These are phyloP conservation scores for Cacoxenus indagator DNA, from an alignment of 2,888 invertebrate genomes.

Conservation along the genomic window DNA sequence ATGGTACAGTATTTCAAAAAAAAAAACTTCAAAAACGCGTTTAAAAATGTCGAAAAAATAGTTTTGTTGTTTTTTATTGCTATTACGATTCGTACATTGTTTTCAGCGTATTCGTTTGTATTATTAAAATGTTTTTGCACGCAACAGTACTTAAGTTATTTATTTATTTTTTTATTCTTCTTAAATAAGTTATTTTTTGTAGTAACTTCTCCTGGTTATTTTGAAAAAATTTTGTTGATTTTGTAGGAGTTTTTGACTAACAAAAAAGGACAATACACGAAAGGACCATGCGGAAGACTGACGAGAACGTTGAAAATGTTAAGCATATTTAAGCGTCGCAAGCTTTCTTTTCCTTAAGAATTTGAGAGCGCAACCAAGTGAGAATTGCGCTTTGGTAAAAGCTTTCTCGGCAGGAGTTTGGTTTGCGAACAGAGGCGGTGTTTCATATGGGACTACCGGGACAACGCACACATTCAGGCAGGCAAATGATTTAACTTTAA, in stretches of 20 bases:
- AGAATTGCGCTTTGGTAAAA: too few species aligned
- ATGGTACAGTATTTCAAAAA: constrained; percentile 18
- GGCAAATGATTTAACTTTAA: too few species aligned
- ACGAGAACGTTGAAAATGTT: constrained; percentile 41
- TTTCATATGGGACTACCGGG: too few species aligned
- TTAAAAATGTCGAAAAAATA: constrained; percentile 41
- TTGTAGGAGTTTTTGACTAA: constrained; percentile 35
- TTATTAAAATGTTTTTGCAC: constrained; percentile 25
- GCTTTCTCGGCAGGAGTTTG: too few species aligned
- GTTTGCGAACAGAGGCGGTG: too few species aligned
- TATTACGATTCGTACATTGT: too few species aligned
- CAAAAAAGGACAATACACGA: constrained; percentile 61
- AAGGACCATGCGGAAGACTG: constrained; percentile 67
- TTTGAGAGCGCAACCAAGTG: too few species aligned
- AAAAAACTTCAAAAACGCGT: constrained; percentile 19
- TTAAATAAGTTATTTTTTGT: constrained; percentile 18
- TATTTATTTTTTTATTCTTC: neutral
- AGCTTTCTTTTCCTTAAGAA: too few species aligned
- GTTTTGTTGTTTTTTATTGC: constrained; percentile 22
- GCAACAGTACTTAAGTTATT: neutral
- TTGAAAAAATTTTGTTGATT: constrained; percentile 41
- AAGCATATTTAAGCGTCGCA: constrained; percentile 18
- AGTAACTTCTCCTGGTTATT: too few species aligned
- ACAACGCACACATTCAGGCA: too few species aligned
- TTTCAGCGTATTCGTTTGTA: constrained; percentile 31